Evolutionary conservation across 2,888 invertebrate genomes (phyloP).

Genomic region (Shargacucullia verbasci): DNA sequence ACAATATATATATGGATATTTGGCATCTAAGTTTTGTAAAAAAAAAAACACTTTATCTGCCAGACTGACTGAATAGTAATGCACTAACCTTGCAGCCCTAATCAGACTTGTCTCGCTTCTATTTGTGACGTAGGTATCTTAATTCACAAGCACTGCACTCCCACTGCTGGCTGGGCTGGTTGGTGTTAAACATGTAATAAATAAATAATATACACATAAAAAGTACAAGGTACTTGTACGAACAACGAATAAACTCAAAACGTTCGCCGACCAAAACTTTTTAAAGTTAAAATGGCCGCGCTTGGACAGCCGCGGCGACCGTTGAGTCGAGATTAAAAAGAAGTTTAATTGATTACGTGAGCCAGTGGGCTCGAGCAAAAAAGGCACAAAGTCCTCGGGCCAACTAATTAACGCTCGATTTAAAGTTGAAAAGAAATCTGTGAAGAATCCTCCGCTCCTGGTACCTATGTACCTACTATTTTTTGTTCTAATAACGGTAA

Average conservation of each 20-base stretch:
- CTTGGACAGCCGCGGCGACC: constrained; percentile 41
- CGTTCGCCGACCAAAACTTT: constrained; percentile 23
- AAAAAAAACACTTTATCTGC: no score
- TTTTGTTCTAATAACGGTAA: constrained; percentile 38
- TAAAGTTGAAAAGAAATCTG: constrained; percentile 69
- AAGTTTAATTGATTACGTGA: constrained; percentile 71
- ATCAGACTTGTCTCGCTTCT: no score
- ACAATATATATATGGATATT: no score
- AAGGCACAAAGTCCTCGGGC: constrained; percentile 62
- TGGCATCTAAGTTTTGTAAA: no score
- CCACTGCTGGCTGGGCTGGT: no score
- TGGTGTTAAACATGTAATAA: no score
- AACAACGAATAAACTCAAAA: neutral
- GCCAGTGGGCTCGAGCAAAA: constrained; percentile 59
- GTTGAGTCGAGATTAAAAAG: constrained; percentile 64
- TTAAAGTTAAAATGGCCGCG: constrained; percentile 56
- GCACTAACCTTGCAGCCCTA: no score
- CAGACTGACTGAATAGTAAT: no score
- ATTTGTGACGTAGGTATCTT: no score
- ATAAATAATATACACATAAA: no score
- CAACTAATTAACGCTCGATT: constrained; percentile 74
- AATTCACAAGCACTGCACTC: no score
- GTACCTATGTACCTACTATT: constrained; percentile 23
- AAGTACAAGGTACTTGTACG: no score
- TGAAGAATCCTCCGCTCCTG: constrained; percentile 57